phyloP scores from a whole-genome alignment of 2,888 invertebrate species.

The Gisinianus flammeolus region DNA sequence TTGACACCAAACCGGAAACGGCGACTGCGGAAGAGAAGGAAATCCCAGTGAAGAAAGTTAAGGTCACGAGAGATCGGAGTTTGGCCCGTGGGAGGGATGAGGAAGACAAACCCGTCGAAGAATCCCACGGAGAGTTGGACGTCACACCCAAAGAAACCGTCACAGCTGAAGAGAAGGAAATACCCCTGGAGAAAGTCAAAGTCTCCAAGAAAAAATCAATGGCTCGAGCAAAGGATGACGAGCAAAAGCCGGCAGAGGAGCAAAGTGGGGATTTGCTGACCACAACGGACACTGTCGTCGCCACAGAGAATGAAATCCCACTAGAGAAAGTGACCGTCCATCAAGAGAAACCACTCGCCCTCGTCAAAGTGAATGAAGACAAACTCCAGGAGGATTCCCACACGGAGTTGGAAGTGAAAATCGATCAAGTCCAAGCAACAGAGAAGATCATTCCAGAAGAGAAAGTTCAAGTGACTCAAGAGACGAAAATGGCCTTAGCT shows the following conservation, averaged over 20 bases:
- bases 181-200: slow-evolving; percentile 31
- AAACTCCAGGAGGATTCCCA: slow-evolving; percentile 55
- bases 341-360: slow-evolving; percentile 9
- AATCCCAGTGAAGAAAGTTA: slow-evolving; percentile 24
- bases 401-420: background rate
- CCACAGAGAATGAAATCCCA: slow-evolving; percentile 35
- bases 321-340: slow-evolving; percentile 37
- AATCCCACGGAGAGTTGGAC: slow-evolving; percentile 3
- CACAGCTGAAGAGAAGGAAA: slow-evolving; percentile 24
- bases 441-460: slow-evolving; percentile 12
- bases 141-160: background rate
- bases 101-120: slow-evolving; percentile 59
- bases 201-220: slow-evolving; percentile 33
- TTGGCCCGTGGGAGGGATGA: slow-evolving; percentile 28
- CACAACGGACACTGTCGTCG: slow-evolving; percentile 17
- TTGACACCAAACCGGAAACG: slow-evolving; percentile 15
- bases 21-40: slow-evolving; percentile 30
- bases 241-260: slow-evolving; percentile 59
- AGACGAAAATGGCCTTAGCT: slow-evolving; percentile 24
- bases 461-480: background rate
- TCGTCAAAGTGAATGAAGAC: slow-evolving; percentile 20
- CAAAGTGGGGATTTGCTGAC: slow-evolving; percentile 52
- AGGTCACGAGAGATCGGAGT: slow-evolving; percentile 13
- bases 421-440: slow-evolving; percentile 9
- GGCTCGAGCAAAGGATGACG: slow-evolving; percentile 55